Base-by-base conservation (phyloP, 2,888 invertebrate species). In the Eupeodes luniger region DNA sequence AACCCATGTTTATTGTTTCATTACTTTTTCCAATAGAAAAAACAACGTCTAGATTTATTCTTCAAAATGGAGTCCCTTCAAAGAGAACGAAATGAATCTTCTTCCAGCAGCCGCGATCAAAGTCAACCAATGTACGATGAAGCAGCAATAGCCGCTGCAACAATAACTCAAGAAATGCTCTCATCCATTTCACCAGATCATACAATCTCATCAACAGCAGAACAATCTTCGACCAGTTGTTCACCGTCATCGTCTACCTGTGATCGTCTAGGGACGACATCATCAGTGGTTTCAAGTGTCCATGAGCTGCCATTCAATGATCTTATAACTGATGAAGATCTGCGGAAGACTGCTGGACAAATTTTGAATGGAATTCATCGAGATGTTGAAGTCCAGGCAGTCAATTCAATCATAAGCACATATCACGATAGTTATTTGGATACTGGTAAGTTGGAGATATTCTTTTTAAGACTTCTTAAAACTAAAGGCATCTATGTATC, bases 331-430 rank as follows among this genome's bases (percentile, higher is more conserved):
- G 92, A 93, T 49, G 93, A 93, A 59, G 93, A 94, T 59, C 91
- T 95, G 51, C 94, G 95, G 69, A 94, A 95, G 90, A 94, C 95
- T 6, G 95, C 95, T 0, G 95, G 95, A 47, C 95, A 95, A 91
- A 95, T 95, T 77, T 92, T 95, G 44, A 95, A 94, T 86, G 95
- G 95, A 5, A 94, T 95, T 10, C 95, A 95, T 90, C 93, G 94
- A 40, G 94, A 95, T 79, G 95, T 95, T 9, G 95, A 95, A 90
- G 95, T 95, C 64, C 95, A 95, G 91, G 94, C 95, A 85, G 92
- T 95, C 7, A 93, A 94, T 89, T 92, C 92, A 49, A 92, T 92
- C 67, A 93, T 93, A 36, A 92, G 92, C 82, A 93, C 93, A 55
- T 93, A 93, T 89, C 94, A 94, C 76, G 93, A 93, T 85, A 92